Evolutionary conservation across 2,113 vertebrate genomes (phyloP), one percentile per base, ranked within the genome.

Genomic region (Hippocampus abdominalis): DNA sequence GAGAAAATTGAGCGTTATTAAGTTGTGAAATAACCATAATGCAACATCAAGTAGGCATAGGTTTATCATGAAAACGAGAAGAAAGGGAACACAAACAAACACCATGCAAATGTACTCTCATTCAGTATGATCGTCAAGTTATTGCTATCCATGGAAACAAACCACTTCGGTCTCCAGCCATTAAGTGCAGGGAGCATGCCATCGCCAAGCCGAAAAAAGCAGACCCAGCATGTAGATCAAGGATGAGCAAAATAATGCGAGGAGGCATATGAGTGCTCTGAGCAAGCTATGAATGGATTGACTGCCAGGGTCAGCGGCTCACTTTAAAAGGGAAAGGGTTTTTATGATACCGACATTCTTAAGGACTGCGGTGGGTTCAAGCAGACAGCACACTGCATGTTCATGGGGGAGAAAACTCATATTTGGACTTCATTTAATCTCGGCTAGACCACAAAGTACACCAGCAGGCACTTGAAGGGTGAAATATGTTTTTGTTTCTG

Each of bases 351-450:
- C 62, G 74, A 71, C 72, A 75, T 85, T 77, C 75, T 86, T 74
- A 68, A 85, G 70, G 78, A 85, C 56, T 49, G 78, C 75, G 73
- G 76, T 66, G 66, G 74, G 84, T 85, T 86, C 79, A 81, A 64
- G 54, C 76, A 7, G 27, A 73, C 70, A 82, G 75, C 79, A 68
- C 72, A 70, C 73, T 42, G 66, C 71, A 81, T 66, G 54, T 70
- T 90, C 86, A 89, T 86, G 82, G 84, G 66, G 72, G 71, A 68
- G 66, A 86, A 88, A 88, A 89, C 77, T 80, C 85, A 91, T 87
- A 87, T 88, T 90, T 88, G 83, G 78, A 87, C 80, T 81, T 61
- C 74, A 84, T 90, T 84, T 85, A 84, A 87, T 87, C 70, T 73
- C 80, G 75, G 82, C 80, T 80, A 84, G 72, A 32, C 56, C 71